Evolutionary conservation across 2,113 vertebrate species (phyloP), one percentile per base, ranked within the genome.

Genomic region (Ranitomeya imitator): DNA sequence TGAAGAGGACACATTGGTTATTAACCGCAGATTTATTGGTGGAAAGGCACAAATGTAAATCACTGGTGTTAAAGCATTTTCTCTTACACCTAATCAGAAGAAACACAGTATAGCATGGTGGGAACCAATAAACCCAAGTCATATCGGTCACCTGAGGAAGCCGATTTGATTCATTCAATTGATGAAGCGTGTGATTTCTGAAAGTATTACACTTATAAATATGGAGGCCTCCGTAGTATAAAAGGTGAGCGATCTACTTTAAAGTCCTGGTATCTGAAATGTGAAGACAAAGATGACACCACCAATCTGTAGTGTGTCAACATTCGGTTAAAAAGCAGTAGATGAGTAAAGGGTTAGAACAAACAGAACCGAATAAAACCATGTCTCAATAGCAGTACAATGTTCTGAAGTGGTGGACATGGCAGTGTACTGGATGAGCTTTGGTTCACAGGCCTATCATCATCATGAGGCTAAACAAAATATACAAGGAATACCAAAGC

Each of bases 1-100:
- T 4, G 23, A 14, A 37, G 12, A 45, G 2, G 55, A 86, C 71
- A 65, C 59, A 16, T 13, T 13, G 45, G 26, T 45, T 59, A 37
- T 87, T 57, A 87, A 73, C 71, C 60, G 84, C 59, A 80, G 61
- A 87, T 87, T 87, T 87, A 87, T 82, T 88, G 79, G 61, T 89
- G 82, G 57, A 88, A 85, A 85, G 82, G 81, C 82, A 85, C 87
- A 89, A 85, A 88, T 61, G 80, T 21, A 76, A 31, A 85, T 67
- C 21, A 89, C 83, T 19, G 69, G 60, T 61, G 59, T 61, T 85
- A 84, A 65, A 88, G 80, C 87, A 89, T 65, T 59, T 76, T 82
- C 57, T 76, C 55, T 67, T 55, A 55, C 13, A 54, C 21, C 19
- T 85, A 83, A 19, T 85, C 74, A 69, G 82, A 78, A 60, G n/a